Percentiles rank a stretch among this genome's conserved stretches.
phyloP scores from a whole-genome alignment of 2,113 vertebrate genomes.

The Proteles cristata region DNA sequence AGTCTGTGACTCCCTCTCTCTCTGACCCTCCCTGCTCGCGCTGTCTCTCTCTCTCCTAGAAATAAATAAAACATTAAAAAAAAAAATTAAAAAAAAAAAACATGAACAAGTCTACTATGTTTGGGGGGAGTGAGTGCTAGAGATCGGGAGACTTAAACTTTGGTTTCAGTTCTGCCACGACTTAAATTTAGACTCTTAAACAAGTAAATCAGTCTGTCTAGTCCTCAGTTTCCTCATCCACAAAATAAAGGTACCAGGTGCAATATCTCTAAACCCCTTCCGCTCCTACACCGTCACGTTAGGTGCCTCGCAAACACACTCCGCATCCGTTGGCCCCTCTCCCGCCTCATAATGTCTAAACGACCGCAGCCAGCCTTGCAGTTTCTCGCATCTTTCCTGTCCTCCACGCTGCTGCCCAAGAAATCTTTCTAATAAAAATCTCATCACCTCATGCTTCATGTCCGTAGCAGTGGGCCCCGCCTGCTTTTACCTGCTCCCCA shows the following conservation, averaged over 20 bases:
- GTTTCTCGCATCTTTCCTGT: not conserved
- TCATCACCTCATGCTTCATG: not conserved
- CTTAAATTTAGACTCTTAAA: constrained; percentile 30
- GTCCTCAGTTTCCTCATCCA: not conserved
- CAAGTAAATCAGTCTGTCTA: constrained; percentile 10
- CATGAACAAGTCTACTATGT: not conserved
- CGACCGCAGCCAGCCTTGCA: not conserved
- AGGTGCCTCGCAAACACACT: not conserved
- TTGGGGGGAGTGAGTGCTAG: not conserved
- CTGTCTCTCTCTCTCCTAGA: too few relatives aligned
- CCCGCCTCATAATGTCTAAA: not conserved
- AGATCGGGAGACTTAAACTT: not conserved
- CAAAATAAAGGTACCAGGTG: constrained; percentile 6
- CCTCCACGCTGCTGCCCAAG: not conserved
- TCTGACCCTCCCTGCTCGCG: too few relatives aligned
- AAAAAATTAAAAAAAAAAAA: too few relatives aligned
- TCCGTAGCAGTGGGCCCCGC: not conserved
- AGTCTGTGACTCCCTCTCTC: too few relatives aligned
- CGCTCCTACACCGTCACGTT: not conserved
- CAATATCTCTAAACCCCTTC: not conserved
- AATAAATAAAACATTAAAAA: too few relatives aligned
- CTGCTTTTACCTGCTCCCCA: not conserved
- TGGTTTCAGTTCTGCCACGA: not conserved
- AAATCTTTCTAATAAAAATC: not conserved
- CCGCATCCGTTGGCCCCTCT: not conserved